A percentile compares a stretch with the other conserved stretches of the same genome.
Evolutionary conservation across 2,113 vertebrate species (phyloP).

Genomic region (Alouatta palliata): DNA sequence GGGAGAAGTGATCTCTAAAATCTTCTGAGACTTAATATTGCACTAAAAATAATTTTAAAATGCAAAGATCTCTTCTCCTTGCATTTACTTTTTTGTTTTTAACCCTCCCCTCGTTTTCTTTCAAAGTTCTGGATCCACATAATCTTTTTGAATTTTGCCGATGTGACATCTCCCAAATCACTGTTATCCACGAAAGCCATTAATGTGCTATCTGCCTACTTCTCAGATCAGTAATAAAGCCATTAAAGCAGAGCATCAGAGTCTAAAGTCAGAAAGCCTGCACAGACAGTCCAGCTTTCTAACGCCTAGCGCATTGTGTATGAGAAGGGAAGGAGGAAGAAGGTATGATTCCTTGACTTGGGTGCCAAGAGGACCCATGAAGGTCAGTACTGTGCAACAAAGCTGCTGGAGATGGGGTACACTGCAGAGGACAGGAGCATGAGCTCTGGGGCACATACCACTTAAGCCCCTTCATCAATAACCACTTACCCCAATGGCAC

Average conservation of each 20-base stretch:
- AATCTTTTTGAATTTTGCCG: constrained; percentile 11
- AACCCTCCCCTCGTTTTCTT: neutral
- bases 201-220: neutral
- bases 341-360: neutral
- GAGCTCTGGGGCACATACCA: constrained; percentile 38
- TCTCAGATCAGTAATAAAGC: neutral
- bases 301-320: neutral
- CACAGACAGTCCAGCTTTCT: neutral
- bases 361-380: neutral
- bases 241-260: neutral
- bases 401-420: neutral
- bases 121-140: neutral
- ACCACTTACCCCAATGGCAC: constrained; percentile 63
- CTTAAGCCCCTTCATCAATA: constrained; percentile 74
- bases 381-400: neutral
- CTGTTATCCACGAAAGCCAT: constrained; percentile 12
- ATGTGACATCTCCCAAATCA: neutral
- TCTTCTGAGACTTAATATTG: neutral
- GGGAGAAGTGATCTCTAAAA: neutral
- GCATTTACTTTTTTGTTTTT: neutral
- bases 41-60: neutral
- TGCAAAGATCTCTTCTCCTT: neutral
- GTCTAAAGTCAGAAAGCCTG: neutral
- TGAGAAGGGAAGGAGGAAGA: neutral
- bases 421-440: neutral